Evolutionary conservation across 1,140 invertebrate species (phyloP).

Genomic region (Drosophila takahashii): DNA sequence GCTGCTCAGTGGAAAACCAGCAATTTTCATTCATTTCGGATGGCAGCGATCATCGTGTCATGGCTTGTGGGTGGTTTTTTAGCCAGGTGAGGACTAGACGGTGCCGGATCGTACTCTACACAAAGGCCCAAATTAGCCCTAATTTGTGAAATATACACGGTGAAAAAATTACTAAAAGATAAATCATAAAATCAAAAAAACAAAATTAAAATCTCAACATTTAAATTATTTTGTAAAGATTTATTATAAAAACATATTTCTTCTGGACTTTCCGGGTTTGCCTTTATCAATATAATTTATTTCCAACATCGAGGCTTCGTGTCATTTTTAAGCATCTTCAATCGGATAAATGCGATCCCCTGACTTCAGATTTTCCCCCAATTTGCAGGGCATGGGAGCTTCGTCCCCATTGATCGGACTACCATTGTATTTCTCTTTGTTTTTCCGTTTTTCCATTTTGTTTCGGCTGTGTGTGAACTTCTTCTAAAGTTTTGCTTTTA

Average conservation of each 20-base stretch:
- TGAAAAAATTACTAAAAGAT: too few species aligned
- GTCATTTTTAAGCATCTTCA: not conserved
- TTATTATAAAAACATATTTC: too few species aligned
- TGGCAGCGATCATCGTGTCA: conserved; percentile 44
- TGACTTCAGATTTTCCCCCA: conserved; percentile 2
- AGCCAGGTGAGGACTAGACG: not conserved
- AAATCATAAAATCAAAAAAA: not conserved
- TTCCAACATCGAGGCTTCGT: not conserved
- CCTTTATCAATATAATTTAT: too few species aligned
- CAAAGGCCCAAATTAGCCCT: not conserved
- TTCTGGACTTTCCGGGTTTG: too few species aligned
- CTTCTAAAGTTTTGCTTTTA: conserved; percentile 37
- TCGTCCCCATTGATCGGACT: conserved; percentile 29
- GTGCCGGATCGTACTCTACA: conserved; percentile 1
- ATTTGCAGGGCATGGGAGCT: conserved; percentile 40
- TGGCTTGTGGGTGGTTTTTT: conserved; percentile 39
- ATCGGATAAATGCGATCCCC: conserved; percentile 7
- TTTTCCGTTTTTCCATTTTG: conserved; percentile 34
- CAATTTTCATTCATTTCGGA: conserved; percentile 58
- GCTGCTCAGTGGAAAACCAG: conserved; percentile 41
- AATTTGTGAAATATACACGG: not conserved
- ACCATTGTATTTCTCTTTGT: conserved; percentile 18
- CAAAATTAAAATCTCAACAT: too few species aligned
- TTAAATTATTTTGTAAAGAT: too few species aligned
- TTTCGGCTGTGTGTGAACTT: conserved; percentile 61